Evolutionary conservation across 2,888 invertebrate species (phyloP), one percentile per base, ranked within the genome.

Genomic region (Mesopsocus fuscifrons): DNA sequence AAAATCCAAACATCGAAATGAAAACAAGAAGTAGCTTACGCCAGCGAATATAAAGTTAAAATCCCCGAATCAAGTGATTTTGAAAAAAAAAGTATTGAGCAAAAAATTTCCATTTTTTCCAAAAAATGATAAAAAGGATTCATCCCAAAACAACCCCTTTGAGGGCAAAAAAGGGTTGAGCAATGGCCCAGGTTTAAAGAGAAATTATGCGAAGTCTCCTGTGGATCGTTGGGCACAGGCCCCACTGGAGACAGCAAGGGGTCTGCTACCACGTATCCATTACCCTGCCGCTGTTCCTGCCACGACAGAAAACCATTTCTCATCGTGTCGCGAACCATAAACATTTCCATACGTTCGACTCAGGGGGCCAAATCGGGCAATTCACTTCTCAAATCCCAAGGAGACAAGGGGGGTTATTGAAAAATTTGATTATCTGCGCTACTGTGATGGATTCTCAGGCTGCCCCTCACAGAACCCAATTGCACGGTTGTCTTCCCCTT

Each of bases 401-500:
- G 38, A 13, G 38, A n/a, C n/a, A 38, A 9, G 38, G 20, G 20
- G 21, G 20, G 17, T 38, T 38, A 38, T 38, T 38, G 38, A 38
- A 38, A 21, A 38, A 38, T 38, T 38, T 38, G 38, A 38, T 38
- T 38, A 38, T 38, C 38, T 18, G 13, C 38, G 17, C 17, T 20
- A 38, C 38, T 18, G 17, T 38, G 38, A 38, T 38, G 38, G 38
- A 38, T 38, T 38, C 11, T 21, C n/a, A 18, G 26, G n/a, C n/a
- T n/a, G 6, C 26, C 26, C 11, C 11, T 26, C 26, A 9, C 11
- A 26, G 8, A 26, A 26, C 8, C 11, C 26, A 26, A 26, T 26
- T 26, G 26, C 26, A 26, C 26, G 26, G 26, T 26, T 26, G 26
- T 26, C 26, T 26, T 26, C 6, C 6, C 26, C n/a, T n/a, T n/a